phyloP scores from a whole-genome alignment of 2,888 invertebrate genomes.

The Smittia sp. region DNA sequence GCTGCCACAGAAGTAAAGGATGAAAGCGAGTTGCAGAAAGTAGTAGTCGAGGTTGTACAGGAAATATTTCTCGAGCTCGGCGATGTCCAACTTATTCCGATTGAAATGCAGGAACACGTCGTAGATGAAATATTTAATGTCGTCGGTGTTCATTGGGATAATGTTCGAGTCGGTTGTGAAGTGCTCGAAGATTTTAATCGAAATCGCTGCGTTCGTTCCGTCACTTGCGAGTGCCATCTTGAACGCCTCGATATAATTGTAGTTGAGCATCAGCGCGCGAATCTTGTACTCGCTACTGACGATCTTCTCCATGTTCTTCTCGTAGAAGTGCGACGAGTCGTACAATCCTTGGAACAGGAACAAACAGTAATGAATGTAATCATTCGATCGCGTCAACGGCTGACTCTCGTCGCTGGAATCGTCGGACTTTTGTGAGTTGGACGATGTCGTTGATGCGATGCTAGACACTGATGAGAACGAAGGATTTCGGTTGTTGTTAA shows the following conservation, averaged over 20 bases:
- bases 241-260: conserved; percentile 53
- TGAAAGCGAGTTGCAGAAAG: conserved; percentile 52
- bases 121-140: conserved; percentile 53
- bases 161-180: conserved; percentile 54
- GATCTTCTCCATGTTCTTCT: conserved; percentile 44
- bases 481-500: conserved; percentile 27
- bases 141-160: conserved; percentile 51
- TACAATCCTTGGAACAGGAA: conserved; percentile 54
- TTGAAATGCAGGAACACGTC: conserved; percentile 52
- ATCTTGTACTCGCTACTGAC: conserved; percentile 44
- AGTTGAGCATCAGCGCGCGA: conserved; percentile 53
- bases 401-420: neutral
- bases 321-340: conserved; percentile 47
- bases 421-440: conserved; percentile 9
- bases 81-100: conserved; percentile 49
- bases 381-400: conserved; percentile 44
- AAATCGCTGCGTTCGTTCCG: conserved; percentile 47
- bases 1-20: conserved; percentile 53
- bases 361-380: conserved; percentile 54
- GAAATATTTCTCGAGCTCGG: conserved; percentile 52
- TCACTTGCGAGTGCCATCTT: conserved; percentile 47
- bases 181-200: conserved; percentile 53
- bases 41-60: conserved; percentile 53
- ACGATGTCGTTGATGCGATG: conserved; percentile 26
- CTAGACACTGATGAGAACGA: conserved; percentile 36